Conservation (phyloP, 2,888 invertebrate genomes). For the Athripsodes cinereus region DNA sequence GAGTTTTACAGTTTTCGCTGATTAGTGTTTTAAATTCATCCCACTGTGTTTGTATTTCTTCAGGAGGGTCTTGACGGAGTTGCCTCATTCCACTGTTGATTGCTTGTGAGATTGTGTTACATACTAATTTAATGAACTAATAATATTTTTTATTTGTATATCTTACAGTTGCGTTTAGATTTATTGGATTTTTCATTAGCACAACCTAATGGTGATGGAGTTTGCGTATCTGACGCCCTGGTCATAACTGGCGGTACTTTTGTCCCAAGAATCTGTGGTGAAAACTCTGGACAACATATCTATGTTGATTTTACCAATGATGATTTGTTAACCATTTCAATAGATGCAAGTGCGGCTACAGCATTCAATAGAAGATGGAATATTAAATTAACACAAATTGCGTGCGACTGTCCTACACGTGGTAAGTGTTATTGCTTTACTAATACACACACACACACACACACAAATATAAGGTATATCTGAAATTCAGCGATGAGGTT, state of each 20-base stretch:
- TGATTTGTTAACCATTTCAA: slow-evolving; percentile 59
- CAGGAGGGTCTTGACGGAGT: too few species aligned
- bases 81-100: too few species aligned
- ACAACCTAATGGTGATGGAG: slow-evolving; percentile 68
- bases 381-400: slow-evolving; percentile 64
- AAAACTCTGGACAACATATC: slow-evolving; percentile 72
- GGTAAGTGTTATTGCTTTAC: slow-evolving; percentile 47
- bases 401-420: slow-evolving; percentile 62
- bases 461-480: too few species aligned
- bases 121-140: too few species aligned
- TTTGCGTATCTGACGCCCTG: slow-evolving; percentile 64
- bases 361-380: slow-evolving; percentile 67
- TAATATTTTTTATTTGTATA: too few species aligned
- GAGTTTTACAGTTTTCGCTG: too few species aligned
- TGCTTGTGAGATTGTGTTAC: too few species aligned
- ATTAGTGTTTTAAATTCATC: too few species aligned
- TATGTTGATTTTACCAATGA: slow-evolving; percentile 69
- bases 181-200: slow-evolving; percentile 66
- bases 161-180: slow-evolving; percentile 65
- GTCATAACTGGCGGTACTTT: slow-evolving; percentile 62
- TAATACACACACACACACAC: too few species aligned
- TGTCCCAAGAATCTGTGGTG: slow-evolving; percentile 70
- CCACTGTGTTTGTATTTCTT: too few species aligned
- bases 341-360: slow-evolving; percentile 57
- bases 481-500: too few species aligned